Percentiles rank a stretch among this genome's conserved stretches.
Evolutionary conservation across 2,888 invertebrate species (phyloP).

Genomic region (Aphidius colemani): DNA sequence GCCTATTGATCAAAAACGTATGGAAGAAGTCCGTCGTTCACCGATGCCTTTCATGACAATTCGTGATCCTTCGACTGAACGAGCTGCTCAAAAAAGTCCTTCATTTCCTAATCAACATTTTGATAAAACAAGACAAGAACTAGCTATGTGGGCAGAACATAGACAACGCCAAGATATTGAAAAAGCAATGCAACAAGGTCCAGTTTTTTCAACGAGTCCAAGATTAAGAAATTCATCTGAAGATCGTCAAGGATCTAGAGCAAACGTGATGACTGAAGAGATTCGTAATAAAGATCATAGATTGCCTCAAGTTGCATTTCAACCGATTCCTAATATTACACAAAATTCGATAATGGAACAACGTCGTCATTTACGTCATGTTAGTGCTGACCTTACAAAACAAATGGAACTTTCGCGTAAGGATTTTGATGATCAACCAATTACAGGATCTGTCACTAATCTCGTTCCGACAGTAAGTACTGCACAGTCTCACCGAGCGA

Average conservation of each 20-base stretch:
- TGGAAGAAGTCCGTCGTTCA: constrained; percentile 53
- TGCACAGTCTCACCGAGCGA: constrained; percentile 49
- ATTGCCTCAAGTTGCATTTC: constrained; percentile 52
- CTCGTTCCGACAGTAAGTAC: constrained; percentile 45
- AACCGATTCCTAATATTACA: constrained; percentile 55
- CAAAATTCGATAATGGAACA: constrained; percentile 58
- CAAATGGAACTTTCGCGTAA: constrained; percentile 55
- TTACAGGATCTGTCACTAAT: constrained; percentile 54
- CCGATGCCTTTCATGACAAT: constrained; percentile 56
- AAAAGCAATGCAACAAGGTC: constrained; percentile 43
- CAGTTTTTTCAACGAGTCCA: constrained; percentile 51
- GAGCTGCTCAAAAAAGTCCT: constrained; percentile 52
- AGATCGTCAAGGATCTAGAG: constrained; percentile 46
- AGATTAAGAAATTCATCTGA: constrained; percentile 54
- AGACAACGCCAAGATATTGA: constrained; percentile 56
- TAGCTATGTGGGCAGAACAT: constrained; percentile 57
- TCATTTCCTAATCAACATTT: constrained; percentile 53
- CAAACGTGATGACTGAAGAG: constrained; percentile 35
- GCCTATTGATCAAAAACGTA: constrained; percentile 52
- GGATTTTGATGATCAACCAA: constrained; percentile 56
- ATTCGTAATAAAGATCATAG: constrained; percentile 48
- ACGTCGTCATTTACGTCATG: constrained; percentile 55
- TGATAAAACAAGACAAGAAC: constrained; percentile 56
- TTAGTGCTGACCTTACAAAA: constrained; percentile 56
- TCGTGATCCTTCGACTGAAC: constrained; percentile 50